phyloP scores from a whole-genome alignment of 1,140 invertebrate species.

The Trichonephila inaurata region DNA sequence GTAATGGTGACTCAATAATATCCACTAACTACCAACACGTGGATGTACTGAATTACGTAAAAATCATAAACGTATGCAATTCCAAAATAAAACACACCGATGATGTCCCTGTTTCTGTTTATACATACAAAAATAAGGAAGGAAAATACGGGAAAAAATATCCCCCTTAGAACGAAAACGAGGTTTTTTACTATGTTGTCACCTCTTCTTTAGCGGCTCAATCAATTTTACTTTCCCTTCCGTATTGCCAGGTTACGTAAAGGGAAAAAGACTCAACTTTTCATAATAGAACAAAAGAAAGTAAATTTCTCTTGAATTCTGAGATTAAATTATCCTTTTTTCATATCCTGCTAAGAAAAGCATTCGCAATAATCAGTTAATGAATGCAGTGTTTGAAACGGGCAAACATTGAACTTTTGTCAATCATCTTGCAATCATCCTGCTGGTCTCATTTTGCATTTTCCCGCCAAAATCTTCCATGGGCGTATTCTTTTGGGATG shows the following conservation, averaged over 20 bases:
- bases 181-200: constrained; percentile 2
- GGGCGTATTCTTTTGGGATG: constrained; percentile 41
- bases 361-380: background rate
- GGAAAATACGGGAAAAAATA: background rate
- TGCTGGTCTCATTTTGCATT: constrained; percentile 38
- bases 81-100: background rate
- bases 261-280: background rate
- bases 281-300: constrained; percentile 24
- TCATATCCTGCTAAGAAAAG: background rate
- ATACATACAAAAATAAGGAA: constrained; percentile 6
- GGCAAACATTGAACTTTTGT: constrained; percentile 62
- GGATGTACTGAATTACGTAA: background rate
- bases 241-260: constrained; percentile 21
- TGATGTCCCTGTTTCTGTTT: background rate
- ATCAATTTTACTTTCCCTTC: constrained; percentile 1
- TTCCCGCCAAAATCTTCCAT: constrained; percentile 32
- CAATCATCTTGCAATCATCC: constrained; percentile 60
- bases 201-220: background rate
- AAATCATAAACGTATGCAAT: background rate
- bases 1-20: no score
- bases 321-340: background rate
- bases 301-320: background rate
- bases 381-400: background rate
- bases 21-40: background rate
- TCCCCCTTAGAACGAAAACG: background rate